Base-by-base conservation (phyloP, 2,888 invertebrate species). In the Drosophila villosipedis region DNA sequence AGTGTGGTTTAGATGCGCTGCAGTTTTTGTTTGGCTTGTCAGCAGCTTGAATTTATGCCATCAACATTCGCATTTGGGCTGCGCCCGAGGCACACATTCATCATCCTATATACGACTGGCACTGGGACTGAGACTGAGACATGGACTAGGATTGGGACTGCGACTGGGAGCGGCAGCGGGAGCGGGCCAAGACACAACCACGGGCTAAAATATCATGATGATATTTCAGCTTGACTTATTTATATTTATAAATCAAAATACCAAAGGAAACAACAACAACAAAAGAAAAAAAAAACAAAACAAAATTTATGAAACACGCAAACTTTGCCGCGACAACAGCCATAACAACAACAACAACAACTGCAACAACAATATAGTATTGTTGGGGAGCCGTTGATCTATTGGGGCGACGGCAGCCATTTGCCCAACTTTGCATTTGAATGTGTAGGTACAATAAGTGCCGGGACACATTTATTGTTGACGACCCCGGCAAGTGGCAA, bases 211-310 rank as follows among this genome's bases (percentile, higher is more conserved):
- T 84, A 80, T 75, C 83, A 78, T 75, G 73, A 80, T 86, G 79
- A 77, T 82, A 82, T 87, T 87, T 83, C 78, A 81, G 81, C 82
- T 73, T 82, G 57, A 77, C 77, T 80, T 77, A 76, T 82, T 88
- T 82, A 67, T 83, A 81, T 83, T 83, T 89, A 90, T 91, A 91
- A 90, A 90, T 90, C 91, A 91, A 88, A 89, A 72, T 75, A 73
- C 58, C 57, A 10, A 37, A 68, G 58, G 35, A 47, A 47, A 25
- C 47, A 71, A 33, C 68, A 16, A 35, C 14, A 16, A 16, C 14
- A 52, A 41, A 28, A 28, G 53, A 25, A 31, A 9, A 39, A 58
- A 12, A 25, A 28, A 68, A 39, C 35, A 58, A 31, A 47, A 47
- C 25, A 25, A 72, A 77, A 68, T 69, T 64, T 70, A 70, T 67